Evolutionary conservation across 2,888 invertebrate genomes (phyloP).

Genomic region (Apomyelois bistriatella): DNA sequence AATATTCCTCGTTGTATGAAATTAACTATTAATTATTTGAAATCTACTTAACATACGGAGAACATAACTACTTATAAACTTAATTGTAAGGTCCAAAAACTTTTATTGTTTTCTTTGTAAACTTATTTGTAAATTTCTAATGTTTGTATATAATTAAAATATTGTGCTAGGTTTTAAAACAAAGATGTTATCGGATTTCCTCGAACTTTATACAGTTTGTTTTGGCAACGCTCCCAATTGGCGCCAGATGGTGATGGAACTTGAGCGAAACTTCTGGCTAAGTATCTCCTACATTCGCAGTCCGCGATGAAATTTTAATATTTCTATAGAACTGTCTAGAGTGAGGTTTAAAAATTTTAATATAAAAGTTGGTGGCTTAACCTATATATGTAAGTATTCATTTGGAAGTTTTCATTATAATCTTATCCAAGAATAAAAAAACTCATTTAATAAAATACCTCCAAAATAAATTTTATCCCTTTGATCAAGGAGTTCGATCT

Average conservation of each 20-base stretch:
- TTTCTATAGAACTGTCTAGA: slow-evolving; percentile 17
- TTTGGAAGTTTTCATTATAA: too few relatives aligned
- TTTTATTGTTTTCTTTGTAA: too few relatives aligned
- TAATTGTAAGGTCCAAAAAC: too few relatives aligned
- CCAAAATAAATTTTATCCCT: too few relatives aligned
- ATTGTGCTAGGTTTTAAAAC: slow-evolving; percentile 17
- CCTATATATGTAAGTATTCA: too few relatives aligned
- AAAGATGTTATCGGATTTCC: slow-evolving; percentile 48
- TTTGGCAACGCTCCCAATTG: slow-evolving; percentile 63
- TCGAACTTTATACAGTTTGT: slow-evolving; percentile 36
- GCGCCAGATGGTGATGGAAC: slow-evolving; percentile 57
- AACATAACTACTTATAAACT: too few relatives aligned
- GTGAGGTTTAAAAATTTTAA: neutral
- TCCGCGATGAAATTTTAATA: slow-evolving; percentile 34
- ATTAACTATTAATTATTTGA: too few relatives aligned
- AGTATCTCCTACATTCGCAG: slow-evolving; percentile 36
- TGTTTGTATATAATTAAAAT: neutral
- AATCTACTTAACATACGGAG: too few relatives aligned
- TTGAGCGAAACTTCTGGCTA: slow-evolving; percentile 39
- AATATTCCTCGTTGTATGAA: too few relatives aligned
- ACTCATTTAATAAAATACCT: too few relatives aligned
- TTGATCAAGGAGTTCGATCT: too few relatives aligned
- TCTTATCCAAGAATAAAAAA: too few relatives aligned
- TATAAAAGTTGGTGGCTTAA: neutral
- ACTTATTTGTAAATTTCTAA: neutral